Base-by-base conservation (phyloP, 2,113 vertebrate species). In the Podocnemis expansa region DNA sequence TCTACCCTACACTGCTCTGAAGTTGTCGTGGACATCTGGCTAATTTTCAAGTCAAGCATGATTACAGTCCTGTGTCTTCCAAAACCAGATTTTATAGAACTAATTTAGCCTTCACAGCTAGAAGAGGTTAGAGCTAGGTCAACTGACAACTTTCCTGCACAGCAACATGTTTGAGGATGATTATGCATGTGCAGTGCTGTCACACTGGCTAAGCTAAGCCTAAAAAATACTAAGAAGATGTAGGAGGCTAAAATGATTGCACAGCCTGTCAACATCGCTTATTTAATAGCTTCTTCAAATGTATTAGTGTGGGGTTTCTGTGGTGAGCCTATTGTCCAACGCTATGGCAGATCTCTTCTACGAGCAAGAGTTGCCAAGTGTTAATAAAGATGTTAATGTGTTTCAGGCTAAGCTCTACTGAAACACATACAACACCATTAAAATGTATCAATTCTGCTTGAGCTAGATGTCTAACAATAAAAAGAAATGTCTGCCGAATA, bases 251-350 rank as follows among this genome's bases (percentile, higher is more conserved):
- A 94, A 90, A 93, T 83, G 89, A 96, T 93, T 80, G 52, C 52
- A 34, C 85, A 85, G 85, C 11, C 89, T 96, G 94, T 86, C 91
- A 97, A 51, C 29, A 82, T 17, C 70, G 87, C 38, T 95, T 96
- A 94, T 95, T 96, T 95, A 97, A 96, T 95, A 89, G 52, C 82
- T 91, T 60, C 86, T 96, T 96, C 90, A 96, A 95, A 92, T 51
- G 24, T 80, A 38, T 84, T 76, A 86, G 91, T n/a, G 41, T 80
- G 56, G 82, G 90, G 56, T 85, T 95, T 56, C 82, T 76, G 82
- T 94, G 92, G 80, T 38, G 67, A 92, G 55, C 38, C 91, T 47
- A 0, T 80, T 90, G 93, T 88, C 91, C 92, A 80, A 0, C 25
- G 80, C 76, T 79, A 80, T 60, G 79, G 78, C 67, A 93, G 70